Percentiles rank a stretch among this genome's conserved stretches.
These are phyloP conservation scores for Cettia cetti DNA, from an alignment of 2,113 vertebrate genomes.

Conservation along the genomic window DNA sequence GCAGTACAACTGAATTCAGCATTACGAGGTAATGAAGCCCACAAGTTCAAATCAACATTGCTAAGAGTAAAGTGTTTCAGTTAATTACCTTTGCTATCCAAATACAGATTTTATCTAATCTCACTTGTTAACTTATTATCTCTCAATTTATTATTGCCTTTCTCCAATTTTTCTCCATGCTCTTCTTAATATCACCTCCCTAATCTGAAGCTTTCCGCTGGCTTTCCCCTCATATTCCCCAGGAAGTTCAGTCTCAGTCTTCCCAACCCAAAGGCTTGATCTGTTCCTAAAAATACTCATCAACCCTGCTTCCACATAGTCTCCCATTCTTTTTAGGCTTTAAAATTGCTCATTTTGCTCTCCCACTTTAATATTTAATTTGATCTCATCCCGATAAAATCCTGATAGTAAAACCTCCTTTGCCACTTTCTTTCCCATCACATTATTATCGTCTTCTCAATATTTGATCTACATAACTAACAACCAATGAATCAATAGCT, in stretches of 20 bases:
- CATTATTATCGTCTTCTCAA: neutral
- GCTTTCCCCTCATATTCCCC: neutral
- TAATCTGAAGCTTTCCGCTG: neutral
- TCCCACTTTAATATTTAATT: neutral
- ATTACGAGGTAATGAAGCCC: accelerated
- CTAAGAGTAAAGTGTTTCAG: neutral
- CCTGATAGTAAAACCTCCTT: neutral
- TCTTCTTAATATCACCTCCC: neutral
- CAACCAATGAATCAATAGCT: neutral
- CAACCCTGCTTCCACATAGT: neutral
- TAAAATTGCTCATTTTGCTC: neutral
- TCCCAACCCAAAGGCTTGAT: neutral
- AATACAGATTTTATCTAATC: neutral
- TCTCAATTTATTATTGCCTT: neutral
- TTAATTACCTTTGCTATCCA: neutral
- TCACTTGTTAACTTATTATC: neutral
- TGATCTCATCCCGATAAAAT: neutral
- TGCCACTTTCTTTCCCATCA: neutral
- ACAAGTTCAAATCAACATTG: neutral
- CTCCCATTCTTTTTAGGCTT: neutral
- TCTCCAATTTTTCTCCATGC: neutral
- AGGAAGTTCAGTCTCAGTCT: neutral
- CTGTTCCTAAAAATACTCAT: neutral
- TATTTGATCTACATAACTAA: neutral
- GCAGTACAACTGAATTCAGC: neutral